Conservation (phyloP, 2,888 invertebrate genomes). For the Cyclophora albipunctata region DNA sequence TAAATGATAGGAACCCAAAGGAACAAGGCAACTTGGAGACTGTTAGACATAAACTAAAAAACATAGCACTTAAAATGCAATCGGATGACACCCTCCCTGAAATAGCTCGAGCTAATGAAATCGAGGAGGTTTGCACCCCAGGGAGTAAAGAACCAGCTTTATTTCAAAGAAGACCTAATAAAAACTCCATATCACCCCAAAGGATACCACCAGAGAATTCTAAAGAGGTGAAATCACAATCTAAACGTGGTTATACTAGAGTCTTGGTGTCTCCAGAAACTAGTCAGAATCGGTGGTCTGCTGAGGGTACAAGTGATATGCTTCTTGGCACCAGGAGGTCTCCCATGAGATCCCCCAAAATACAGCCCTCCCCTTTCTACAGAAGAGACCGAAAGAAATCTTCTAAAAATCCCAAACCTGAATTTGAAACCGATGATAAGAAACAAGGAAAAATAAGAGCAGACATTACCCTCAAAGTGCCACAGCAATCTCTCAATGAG, state of each 20-base stretch:
- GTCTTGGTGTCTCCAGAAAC: slow-evolving; percentile 59
- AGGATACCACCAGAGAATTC: slow-evolving; percentile 12
- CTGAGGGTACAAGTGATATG: slow-evolving; percentile 24
- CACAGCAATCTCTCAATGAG: slow-evolving; percentile 55
- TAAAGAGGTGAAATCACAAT: slow-evolving; percentile 8
- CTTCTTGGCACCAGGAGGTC: slow-evolving; percentile 47
- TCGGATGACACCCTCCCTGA: slow-evolving; percentile 50
- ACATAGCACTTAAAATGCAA: slow-evolving; percentile 32
- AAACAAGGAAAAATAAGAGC: no score
- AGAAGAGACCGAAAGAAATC: slow-evolving; percentile 55
- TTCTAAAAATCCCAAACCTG: slow-evolving; percentile 18
- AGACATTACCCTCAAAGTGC: slow-evolving; percentile 57
- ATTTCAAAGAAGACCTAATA: slow-evolving; percentile 59
- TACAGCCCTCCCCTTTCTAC: slow-evolving; percentile 40
- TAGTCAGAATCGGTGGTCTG: slow-evolving; percentile 28
- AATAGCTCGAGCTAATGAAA: slow-evolving; percentile 50
- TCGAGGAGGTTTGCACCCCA: slow-evolving; percentile 44
- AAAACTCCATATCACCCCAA: slow-evolving; percentile 19
- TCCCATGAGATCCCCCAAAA: slow-evolving; percentile 40
- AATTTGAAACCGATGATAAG: slow-evolving; percentile 11
- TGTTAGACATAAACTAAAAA: slow-evolving; percentile 54
- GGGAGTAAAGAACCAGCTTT: slow-evolving; percentile 61
- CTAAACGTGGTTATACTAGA: slow-evolving; percentile 46
- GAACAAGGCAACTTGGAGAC: slow-evolving; percentile 38
- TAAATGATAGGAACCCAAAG: slow-evolving; percentile 21